Evolutionary conservation across 2,797 vertebrate genomes (phyloP), one percentile per base, ranked within the genome.

Genomic region (Melanotaenia nigrans): DNA sequence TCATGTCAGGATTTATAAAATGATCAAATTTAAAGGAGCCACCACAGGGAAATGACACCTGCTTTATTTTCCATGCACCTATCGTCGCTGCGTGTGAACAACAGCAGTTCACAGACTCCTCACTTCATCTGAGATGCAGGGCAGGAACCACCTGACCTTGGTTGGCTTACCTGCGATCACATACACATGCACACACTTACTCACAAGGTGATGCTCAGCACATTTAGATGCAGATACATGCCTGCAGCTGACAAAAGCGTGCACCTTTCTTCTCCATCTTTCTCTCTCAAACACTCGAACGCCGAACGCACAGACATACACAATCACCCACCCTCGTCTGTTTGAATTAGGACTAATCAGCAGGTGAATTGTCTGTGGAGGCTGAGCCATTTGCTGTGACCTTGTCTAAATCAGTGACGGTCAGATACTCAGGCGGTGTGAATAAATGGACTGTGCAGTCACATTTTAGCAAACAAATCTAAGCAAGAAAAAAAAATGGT

Each of bases 291-390:
- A 69, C 70, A 70, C 61, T 54, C 78, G 32, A 33, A 33, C 47
- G 33, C 30, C 35, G 2, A 58, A 80, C 64, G 25, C 65, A 49
- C 51, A 65, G 36, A 65, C 60, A 32, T 30, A 81, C 77, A 65
- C 74, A 71, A 5, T 69, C 47, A 20, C 70, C 60, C 73, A 13
- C 70, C 73, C 72, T 87, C 71, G 68, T 90, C 82, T 51, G 59
- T 90, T 82, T 87, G 84, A 85, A 89, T 91, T 85, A 85, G 73
- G 65, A 61, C 87, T 90, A 90, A 90, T 91, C 85, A 92, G 86
- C 86, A 83, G 86, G 80, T 87, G 89, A 84, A 85, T 86, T 83
- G 88, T 90, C 85, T 80, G 81, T 68, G 74, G 85, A 85, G 83
- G 75, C 68, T 67, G 51, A 82, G 71, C 79, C 72, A 85, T 90